A percentile compares a stretch with the other conserved stretches of the same genome.
phyloP scores from a whole-genome alignment of 1,140 invertebrate species.

The Orius laevigatus region DNA sequence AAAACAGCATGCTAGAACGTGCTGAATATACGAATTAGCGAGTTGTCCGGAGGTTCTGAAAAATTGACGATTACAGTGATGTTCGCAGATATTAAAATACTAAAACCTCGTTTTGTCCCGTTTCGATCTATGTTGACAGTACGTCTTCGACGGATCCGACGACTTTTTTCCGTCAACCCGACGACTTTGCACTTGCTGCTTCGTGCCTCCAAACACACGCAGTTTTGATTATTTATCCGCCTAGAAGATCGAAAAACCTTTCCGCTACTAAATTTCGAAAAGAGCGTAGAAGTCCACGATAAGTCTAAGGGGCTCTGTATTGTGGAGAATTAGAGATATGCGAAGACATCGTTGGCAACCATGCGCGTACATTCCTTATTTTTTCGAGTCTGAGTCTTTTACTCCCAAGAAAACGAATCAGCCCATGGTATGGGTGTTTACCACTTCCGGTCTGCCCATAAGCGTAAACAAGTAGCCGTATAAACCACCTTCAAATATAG shows the following conservation, averaged over 20 bases:
- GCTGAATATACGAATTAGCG: slow-evolving; percentile 86
- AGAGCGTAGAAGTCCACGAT: slow-evolving; percentile 78
- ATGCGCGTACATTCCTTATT: slow-evolving; percentile 74
- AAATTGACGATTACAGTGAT: too few relatives aligned
- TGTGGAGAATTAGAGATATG: slow-evolving; percentile 53
- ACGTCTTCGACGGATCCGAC: slow-evolving; percentile 79
- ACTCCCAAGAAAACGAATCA: slow-evolving; percentile 63
- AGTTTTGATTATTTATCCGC: slow-evolving; percentile 88
- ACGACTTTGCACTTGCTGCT: slow-evolving; percentile 82
- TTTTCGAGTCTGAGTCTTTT: slow-evolving; percentile 70
- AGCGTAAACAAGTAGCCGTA: slow-evolving; percentile 96
- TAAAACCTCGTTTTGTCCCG: slow-evolving; percentile 39
- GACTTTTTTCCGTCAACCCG: slow-evolving; percentile 69
- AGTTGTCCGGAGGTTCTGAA: slow-evolving; percentile 76
- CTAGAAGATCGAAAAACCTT: slow-evolving; percentile 91
- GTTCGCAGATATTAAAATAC: too few relatives aligned
- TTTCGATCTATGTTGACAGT: slow-evolving; percentile 71
- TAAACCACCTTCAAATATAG: slow-evolving; percentile 87
- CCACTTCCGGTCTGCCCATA: slow-evolving; percentile 91
- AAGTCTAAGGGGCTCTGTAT: slow-evolving; percentile 62
- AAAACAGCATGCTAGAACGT: slow-evolving; percentile 81
- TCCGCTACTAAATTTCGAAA: slow-evolving; percentile 93
- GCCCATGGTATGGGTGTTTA: slow-evolving; percentile 85
- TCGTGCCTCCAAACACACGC: slow-evolving; percentile 79
- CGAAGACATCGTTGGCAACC: slow-evolving; percentile 83